phyloP scores from a whole-genome alignment of 2,797 vertebrate species.

The Mus spretus region DNA sequence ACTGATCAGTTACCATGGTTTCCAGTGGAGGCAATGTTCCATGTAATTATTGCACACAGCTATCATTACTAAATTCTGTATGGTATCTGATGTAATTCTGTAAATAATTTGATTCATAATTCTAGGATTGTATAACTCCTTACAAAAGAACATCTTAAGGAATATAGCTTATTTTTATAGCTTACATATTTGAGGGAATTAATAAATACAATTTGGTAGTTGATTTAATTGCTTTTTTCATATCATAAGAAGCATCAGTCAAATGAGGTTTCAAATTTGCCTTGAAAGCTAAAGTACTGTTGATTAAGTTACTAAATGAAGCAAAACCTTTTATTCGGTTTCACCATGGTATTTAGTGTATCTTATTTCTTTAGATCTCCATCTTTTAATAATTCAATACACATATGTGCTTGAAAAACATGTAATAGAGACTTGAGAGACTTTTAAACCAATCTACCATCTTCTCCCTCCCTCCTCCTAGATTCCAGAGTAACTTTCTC shows the following conservation, averaged over 20 bases:
- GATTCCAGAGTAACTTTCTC: slow-evolving; percentile 79
- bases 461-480: slow-evolving; percentile 72
- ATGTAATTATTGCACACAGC: slow-evolving; percentile 84
- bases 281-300: slow-evolving; percentile 72
- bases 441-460: slow-evolving; percentile 71
- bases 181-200: slow-evolving; percentile 21
- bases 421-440: slow-evolving; percentile 70
- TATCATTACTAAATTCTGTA: slow-evolving; percentile 86
- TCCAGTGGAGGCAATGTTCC: slow-evolving; percentile 83
- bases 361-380: slow-evolving; percentile 55
- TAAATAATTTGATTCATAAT: slow-evolving; percentile 83
- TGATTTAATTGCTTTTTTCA: slow-evolving; percentile 74
- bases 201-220: slow-evolving; percentile 71
- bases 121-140: slow-evolving; percentile 76
- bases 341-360: slow-evolving; percentile 70
- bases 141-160: slow-evolving; percentile 73
- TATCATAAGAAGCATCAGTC: slow-evolving; percentile 66
- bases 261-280: slow-evolving; percentile 69
- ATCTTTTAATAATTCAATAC: slow-evolving; percentile 72
- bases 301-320: slow-evolving; percentile 75
- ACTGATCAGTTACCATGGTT: slow-evolving; percentile 86
- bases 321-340: slow-evolving; percentile 69
- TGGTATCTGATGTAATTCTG: slow-evolving; percentile 78
- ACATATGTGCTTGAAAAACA: slow-evolving; percentile 56
- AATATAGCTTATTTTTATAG: slow-evolving; percentile 55